Evolutionary conservation across 2,113 vertebrate genomes (phyloP).

Genomic region (Pristiophorus japonicus): DNA sequence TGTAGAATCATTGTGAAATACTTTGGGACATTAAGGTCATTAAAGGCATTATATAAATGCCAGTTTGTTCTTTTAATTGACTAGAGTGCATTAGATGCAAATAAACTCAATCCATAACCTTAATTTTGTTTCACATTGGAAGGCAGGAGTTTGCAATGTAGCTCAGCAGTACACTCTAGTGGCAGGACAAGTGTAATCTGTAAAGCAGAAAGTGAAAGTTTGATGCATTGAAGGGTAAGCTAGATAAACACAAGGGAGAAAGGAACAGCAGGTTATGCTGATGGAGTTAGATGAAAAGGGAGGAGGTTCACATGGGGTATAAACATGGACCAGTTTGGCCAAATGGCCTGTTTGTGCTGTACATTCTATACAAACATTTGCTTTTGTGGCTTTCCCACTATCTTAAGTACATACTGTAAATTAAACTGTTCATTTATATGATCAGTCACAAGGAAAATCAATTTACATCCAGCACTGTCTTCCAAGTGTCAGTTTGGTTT

Average conservation of each 20-base stretch:
- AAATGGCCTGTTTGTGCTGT: neutral
- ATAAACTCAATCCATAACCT: neutral
- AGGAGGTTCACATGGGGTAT: neutral
- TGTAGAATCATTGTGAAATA: neutral
- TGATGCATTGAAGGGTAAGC: neutral
- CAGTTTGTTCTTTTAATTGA: neutral
- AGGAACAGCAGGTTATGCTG: neutral
- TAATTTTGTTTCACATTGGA: neutral
- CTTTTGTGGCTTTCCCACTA: no score
- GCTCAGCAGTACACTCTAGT: constrained; percentile 22
- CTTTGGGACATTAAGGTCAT: neutral
- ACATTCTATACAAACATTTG: no score
- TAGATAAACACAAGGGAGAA: neutral
- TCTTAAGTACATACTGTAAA: neutral
- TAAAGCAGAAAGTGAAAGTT: neutral
- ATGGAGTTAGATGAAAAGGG: no score
- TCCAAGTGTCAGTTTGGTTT: neutral
- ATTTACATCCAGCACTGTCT: neutral
- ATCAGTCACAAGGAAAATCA: neutral
- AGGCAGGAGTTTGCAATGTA: neutral
- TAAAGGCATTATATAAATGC: neutral
- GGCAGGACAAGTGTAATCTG: neutral
- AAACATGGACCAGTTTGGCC: neutral
- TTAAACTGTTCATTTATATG: neutral
- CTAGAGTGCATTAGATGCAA: no score